Conservation (phyloP, 2,888 invertebrate species). For the Archaeoteleia sp. region DNA sequence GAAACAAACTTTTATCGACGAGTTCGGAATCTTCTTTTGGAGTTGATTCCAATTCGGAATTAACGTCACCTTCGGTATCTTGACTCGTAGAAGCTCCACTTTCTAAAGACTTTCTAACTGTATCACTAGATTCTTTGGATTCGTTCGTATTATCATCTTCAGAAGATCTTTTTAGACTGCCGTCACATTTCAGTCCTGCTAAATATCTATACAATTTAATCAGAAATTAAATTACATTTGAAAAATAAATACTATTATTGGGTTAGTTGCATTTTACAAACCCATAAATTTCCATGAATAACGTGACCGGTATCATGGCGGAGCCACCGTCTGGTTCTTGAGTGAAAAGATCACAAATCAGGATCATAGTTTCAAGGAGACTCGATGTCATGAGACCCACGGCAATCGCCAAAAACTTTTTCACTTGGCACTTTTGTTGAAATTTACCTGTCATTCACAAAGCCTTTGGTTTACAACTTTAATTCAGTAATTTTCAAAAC, state of each 20-base stretch:
- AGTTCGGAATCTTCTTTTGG: slow-evolving; percentile 60
- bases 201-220: slow-evolving; percentile 51
- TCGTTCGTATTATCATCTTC: slow-evolving; percentile 52
- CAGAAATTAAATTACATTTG: slow-evolving; percentile 1
- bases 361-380: slow-evolving; percentile 85
- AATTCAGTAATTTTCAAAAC: too few species aligned
- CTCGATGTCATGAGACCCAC: slow-evolving; percentile 83
- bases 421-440: slow-evolving; percentile 80
- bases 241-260: not conserved
- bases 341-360: slow-evolving; percentile 87
- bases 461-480: too few species aligned
- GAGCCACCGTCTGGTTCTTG: slow-evolving; percentile 90
- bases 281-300: slow-evolving; percentile 78
- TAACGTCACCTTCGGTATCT: slow-evolving; percentile 65
- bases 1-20: slow-evolving; percentile 55
- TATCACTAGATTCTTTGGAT: slow-evolving; percentile 25
- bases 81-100: slow-evolving; percentile 52
- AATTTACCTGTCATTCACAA: too few species aligned
- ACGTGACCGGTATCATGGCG: slow-evolving; percentile 81
- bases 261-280: slow-evolving; percentile 46
- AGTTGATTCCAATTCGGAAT: slow-evolving; percentile 61
- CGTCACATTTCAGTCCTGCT: slow-evolving; percentile 68
- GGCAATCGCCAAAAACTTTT: slow-evolving; percentile 85
- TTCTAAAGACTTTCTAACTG: slow-evolving; percentile 16
- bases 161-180: slow-evolving; percentile 55